These are phyloP conservation scores for Erebia aethiops DNA, from an alignment of 2,888 invertebrate species.

Conservation along the genomic window DNA sequence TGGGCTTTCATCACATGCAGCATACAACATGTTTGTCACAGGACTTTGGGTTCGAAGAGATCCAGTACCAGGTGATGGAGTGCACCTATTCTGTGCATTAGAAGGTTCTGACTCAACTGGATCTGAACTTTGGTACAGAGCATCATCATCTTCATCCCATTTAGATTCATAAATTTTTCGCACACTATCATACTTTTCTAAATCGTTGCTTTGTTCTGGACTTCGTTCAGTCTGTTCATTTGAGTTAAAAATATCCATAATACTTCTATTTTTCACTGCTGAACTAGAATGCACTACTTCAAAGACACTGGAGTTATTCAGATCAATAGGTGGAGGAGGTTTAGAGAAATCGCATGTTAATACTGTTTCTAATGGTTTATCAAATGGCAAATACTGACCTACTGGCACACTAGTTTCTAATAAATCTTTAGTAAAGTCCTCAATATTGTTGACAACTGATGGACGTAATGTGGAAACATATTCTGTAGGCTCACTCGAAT, in stretches of 20 bases:
- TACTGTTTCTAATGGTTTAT: conserved; percentile 46
- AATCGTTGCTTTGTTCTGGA: conserved; percentile 53
- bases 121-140: conserved; percentile 66
- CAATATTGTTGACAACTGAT: conserved; percentile 28
- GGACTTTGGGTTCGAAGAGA: conserved; percentile 53
- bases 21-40: conserved; percentile 54
- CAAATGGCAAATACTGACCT: conserved; percentile 57
- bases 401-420: conserved; percentile 46
- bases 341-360: conserved; percentile 37
- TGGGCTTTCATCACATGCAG: conserved; percentile 42
- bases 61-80: conserved; percentile 44
- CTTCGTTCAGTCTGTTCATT: conserved; percentile 48
- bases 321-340: conserved; percentile 29
- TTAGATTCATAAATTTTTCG: conserved; percentile 61
- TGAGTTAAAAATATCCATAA: conserved; percentile 71
- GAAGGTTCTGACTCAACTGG: conserved; percentile 41
- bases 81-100: conserved; percentile 33
- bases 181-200: conserved; percentile 56
- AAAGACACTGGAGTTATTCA: conserved; percentile 56
- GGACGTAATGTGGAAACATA: conserved; percentile 37
- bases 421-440: conserved; percentile 58
- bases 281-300: conserved; percentile 65
- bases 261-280: conserved; percentile 64
- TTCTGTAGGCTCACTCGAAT: conserved; percentile 32
- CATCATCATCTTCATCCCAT: conserved; percentile 79